Evolutionary conservation across 2,113 vertebrate species (phyloP), one percentile per base, ranked within the genome.

Genomic region (Miniopterus natalensis): DNA sequence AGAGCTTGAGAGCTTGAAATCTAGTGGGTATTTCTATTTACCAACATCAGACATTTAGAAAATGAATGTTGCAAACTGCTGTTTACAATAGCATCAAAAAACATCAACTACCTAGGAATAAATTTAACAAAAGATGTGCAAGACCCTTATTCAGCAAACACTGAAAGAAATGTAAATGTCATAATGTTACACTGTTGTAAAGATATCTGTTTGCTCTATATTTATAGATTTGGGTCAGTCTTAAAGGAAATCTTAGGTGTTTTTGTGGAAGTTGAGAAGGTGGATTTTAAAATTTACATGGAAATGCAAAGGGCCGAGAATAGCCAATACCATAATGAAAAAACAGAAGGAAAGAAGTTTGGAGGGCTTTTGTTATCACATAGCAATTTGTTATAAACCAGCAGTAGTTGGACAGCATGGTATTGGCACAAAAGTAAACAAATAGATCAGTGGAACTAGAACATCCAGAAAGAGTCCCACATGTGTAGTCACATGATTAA

Each of bases 231-330:
- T 80, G 90, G 95, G 91, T 55, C 75, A 94, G 0, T 61, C 74
- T 88, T 65, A 89, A 70, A 55, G 86, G 75, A 68, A 90, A 55
- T 75, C 65, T 63, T 90, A 90, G 57, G 18, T 81, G 9, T 88
- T 78, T 96, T 84, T 86, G 47, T 96, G 85, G 51, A 81, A 80
- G 88, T 66, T 77, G 66, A 85, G 36, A 47, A 79, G 71, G 36
- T 92, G 81, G 81, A 49, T 96, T 96, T 96, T 68, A 29, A 93
- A 92, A 79, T 65, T 31, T 70, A 47, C 57, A 17, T 66, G 36
- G 65, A 94, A 85, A 88, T 78, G 13, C 27, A 68, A 25, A 74
- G 57, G 11, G 12, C 53, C 63, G 45, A 91, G 53, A 47, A 80
- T 53, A 63, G 3, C 10, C 20, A 73, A 20, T 61, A 87, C 36